A percentile compares a stretch with the other conserved stretches of the same genome.
Evolutionary conservation across 2,797 vertebrate genomes (phyloP).

Genomic region (Dendrocincla tyrannina): DNA sequence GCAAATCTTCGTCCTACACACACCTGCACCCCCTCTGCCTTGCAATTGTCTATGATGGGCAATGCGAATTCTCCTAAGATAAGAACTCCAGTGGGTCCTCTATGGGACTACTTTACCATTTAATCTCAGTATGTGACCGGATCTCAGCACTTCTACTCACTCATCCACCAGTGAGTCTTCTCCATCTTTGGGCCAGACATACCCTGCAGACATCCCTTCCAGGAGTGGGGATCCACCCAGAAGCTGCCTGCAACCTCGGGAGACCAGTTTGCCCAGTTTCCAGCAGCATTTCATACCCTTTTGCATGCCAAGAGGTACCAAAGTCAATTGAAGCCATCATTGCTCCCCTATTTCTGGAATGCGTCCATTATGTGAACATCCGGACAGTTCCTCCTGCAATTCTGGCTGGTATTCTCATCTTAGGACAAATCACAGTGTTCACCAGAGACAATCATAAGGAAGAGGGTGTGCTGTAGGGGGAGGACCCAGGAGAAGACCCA

Average conservation of each 20-base stretch:
- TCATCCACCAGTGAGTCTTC: neutral
- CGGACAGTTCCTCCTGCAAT: neutral
- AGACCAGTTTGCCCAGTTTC: neutral
- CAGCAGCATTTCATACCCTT: neutral
- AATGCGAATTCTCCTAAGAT: neutral
- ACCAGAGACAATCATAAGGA: neutral
- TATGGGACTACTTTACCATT: neutral
- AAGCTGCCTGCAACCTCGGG: neutral
- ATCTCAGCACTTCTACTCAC: neutral
- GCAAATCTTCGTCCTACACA: neutral
- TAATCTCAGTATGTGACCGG: neutral
- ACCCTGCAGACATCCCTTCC: neutral
- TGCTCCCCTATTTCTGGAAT: neutral
- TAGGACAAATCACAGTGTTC: neutral
- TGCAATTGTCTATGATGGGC: neutral
- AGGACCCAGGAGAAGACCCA: neutral
- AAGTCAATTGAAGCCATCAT: neutral
- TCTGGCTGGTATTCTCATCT: neutral
- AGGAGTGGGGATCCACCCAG: neutral
- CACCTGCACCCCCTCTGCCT: neutral
- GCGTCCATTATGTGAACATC: neutral
- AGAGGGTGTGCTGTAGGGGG: neutral
- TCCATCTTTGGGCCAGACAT: rapidly evolving
- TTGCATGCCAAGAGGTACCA: neutral
- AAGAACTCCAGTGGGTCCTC: neutral